A percentile compares a stretch with the other conserved stretches of the same genome.
phyloP scores from a whole-genome alignment of 2,888 invertebrate species.

The Patella pellucida region DNA sequence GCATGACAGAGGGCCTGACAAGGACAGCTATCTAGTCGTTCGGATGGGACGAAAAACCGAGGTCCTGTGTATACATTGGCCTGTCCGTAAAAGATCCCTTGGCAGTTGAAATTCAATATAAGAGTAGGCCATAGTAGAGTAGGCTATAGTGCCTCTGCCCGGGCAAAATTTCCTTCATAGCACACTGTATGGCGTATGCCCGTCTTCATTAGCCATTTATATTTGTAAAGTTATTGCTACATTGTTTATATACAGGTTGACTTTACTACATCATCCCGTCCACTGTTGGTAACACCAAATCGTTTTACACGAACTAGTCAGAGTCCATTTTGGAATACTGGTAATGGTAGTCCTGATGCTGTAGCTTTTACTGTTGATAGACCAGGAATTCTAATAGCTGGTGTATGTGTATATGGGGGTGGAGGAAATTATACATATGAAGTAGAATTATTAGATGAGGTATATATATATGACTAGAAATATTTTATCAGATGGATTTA shows the following conservation, averaged over 20 bases:
- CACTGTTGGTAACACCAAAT: constrained; percentile 87
- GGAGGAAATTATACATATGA: constrained; percentile 87
- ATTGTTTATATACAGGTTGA: constrained; percentile 74
- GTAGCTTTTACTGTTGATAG: constrained; percentile 94
- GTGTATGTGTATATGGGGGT: constrained; percentile 91
- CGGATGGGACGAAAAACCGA: no score
- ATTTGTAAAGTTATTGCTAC: not conserved
- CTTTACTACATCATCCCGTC: constrained; percentile 81
- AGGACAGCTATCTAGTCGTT: no score
- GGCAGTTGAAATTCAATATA: no score
- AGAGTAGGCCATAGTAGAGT: no score
- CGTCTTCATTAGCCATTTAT: not conserved
- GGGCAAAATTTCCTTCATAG: no score
- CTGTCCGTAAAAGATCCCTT: no score
- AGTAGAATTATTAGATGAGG: constrained; percentile 82
- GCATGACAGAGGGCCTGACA: no score
- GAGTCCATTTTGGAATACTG: constrained; percentile 95
- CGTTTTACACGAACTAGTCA: constrained; percentile 92
- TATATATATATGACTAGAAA: constrained; percentile 28
- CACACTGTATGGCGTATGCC: no score
- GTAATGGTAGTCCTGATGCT: constrained; percentile 96
- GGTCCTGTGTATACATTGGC: no score
- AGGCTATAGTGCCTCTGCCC: no score
- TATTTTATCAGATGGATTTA: not conserved
- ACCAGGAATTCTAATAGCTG: constrained; percentile 88